Percentiles rank a stretch among this genome's conserved stretches.
Evolutionary conservation across 2,797 vertebrate species (phyloP).

Genomic region (Rhinatrema bivittatum): DNA sequence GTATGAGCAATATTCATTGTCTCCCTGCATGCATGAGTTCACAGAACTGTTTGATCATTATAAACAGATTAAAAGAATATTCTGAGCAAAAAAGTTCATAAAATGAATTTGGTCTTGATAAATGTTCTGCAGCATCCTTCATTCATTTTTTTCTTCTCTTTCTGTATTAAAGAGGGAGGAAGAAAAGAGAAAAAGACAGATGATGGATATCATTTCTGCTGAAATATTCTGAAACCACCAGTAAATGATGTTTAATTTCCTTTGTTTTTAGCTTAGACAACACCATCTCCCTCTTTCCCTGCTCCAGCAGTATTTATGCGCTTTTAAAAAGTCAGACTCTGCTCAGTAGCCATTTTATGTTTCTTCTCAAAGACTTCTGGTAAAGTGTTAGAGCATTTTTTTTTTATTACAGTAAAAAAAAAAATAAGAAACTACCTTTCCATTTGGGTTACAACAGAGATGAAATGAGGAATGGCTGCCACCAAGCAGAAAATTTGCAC

Average conservation of each 20-base stretch:
- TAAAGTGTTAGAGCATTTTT: conserved; percentile 39
- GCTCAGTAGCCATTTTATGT: conserved; percentile 51
- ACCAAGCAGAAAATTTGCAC: conserved; percentile 98
- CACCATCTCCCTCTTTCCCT: conserved; percentile 31
- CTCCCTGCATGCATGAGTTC: too few species aligned
- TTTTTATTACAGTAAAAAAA: too few species aligned
- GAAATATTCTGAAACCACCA: conserved; percentile 11
- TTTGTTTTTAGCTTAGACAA: conserved; percentile 25
- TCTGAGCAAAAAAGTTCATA: not conserved
- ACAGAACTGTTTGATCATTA: not conserved
- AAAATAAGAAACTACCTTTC: conserved; percentile 78
- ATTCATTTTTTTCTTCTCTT: conserved; percentile 9
- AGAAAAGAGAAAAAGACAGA: conserved; percentile 3
- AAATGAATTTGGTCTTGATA: too few species aligned
- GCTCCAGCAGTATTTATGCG: conserved; percentile 41
- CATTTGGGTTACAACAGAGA: conserved; percentile 77
- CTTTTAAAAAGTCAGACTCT: conserved; percentile 42
- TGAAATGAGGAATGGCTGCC: conserved; percentile 92
- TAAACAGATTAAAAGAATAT: not conserved
- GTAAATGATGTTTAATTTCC: conserved; percentile 1
- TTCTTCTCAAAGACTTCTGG: conserved; percentile 53
- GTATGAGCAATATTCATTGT: too few species aligned
- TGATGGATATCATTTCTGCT: conserved; percentile 7
- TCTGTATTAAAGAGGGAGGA: not conserved
- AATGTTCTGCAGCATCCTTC: too few species aligned